These are phyloP conservation scores for Hemichromis elongatus DNA, from an alignment of 2,113 vertebrate species.

Conservation along the genomic window DNA sequence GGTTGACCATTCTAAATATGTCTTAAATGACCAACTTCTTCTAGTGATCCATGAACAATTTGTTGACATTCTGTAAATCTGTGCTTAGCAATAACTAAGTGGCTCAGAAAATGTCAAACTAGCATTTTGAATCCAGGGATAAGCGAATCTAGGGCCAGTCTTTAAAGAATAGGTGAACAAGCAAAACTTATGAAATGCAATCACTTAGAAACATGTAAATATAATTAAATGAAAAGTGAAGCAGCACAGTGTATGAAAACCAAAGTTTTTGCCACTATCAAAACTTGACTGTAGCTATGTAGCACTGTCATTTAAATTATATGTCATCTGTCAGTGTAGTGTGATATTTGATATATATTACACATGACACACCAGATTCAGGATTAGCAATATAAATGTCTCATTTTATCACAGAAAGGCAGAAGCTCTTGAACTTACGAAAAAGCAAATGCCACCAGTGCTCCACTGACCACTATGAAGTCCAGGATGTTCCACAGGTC, in stretches of 20 bases:
- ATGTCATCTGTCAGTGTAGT: background rate
- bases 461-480: constrained; percentile 99
- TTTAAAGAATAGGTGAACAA: background rate
- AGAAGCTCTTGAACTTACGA: constrained; percentile 82
- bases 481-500: constrained; percentile 93
- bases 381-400: background rate
- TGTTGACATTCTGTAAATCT: background rate
- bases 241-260: background rate
- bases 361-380: background rate
- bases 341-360: background rate
- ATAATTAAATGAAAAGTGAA: background rate
- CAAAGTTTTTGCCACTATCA: background rate
- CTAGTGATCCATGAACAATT: background rate
- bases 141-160: background rate
- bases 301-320: background rate
- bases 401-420: background rate
- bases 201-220: background rate
- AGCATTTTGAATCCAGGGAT: background rate
- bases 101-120: background rate
- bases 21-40: background rate
- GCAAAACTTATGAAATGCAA: background rate
- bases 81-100: background rate
- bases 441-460: constrained; percentile 96
- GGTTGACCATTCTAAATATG: too few species aligned
- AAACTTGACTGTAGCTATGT: background rate